Conservation (phyloP, 1,140 invertebrate species). For the Drosophila bocki region DNA sequence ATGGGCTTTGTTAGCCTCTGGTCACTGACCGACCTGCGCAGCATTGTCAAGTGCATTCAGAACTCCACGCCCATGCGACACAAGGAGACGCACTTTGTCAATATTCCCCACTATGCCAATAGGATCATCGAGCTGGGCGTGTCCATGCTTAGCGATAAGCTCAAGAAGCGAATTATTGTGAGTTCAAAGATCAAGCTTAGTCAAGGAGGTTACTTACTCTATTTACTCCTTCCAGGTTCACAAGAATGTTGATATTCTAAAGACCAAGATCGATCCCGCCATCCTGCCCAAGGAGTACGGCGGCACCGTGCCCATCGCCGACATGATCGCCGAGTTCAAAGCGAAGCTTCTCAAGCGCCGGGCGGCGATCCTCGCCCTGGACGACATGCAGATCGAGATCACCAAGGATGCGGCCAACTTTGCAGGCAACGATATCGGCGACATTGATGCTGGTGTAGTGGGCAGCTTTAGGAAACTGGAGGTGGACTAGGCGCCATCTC, state of each 20-base stretch:
- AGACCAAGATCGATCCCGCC: slow-evolving; percentile 89
- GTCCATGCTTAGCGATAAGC: slow-evolving; percentile 92
- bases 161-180: slow-evolving; percentile 91
- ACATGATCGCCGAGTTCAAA: slow-evolving; percentile 93
- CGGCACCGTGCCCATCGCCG: slow-evolving; percentile 90
- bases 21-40: slow-evolving; percentile 91
- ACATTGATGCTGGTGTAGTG: slow-evolving; percentile 88
- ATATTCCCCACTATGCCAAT: slow-evolving; percentile 91
- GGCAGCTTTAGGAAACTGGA: slow-evolving; percentile 93
- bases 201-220: not conserved
- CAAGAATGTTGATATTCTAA: slow-evolving; percentile 89
- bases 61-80: slow-evolving; percentile 95
- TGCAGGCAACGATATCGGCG: slow-evolving; percentile 88
- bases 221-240: slow-evolving; percentile 87
- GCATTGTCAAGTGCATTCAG: slow-evolving; percentile 92
- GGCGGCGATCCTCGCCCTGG: slow-evolving; percentile 89
- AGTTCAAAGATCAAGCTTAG: slow-evolving; percentile 57
- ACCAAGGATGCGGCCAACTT: slow-evolving; percentile 87
- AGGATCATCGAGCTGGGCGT: slow-evolving; percentile 92
- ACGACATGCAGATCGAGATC: slow-evolving; percentile 92
- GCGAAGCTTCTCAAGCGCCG: slow-evolving; percentile 88
- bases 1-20: slow-evolving; percentile 93
- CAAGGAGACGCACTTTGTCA: slow-evolving; percentile 93
- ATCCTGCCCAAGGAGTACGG: slow-evolving; percentile 95
- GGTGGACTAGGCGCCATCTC: slow-evolving; percentile 88